Conservation (phyloP, 1,140 invertebrate genomes). For the Macrostomum lignano region DNA sequence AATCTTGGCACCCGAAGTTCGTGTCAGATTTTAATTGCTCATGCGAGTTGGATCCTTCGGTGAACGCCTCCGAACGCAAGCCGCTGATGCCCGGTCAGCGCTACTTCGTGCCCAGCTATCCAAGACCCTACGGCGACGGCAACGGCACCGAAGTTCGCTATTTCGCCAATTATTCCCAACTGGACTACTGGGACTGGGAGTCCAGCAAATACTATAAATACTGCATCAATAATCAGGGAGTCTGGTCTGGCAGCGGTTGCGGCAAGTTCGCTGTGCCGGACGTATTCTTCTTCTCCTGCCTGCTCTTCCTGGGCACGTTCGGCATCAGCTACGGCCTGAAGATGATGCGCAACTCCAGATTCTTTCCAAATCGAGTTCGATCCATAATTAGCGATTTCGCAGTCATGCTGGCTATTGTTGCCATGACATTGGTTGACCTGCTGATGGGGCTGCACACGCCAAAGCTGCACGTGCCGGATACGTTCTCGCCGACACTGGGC, state of each 20-base stretch:
- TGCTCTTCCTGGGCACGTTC: constrained; percentile 76
- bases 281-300: constrained; percentile 76
- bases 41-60: no score
- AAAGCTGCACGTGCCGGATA: constrained; percentile 21
- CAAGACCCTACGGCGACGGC: no score
- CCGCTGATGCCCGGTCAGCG: no score
- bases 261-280: constrained; percentile 42
- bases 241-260: constrained; percentile 9
- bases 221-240: constrained; percentile 8
- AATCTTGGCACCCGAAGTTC: no score
- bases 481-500: constrained; percentile 30
- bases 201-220: not conserved
- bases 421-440: constrained; percentile 20
- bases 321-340: constrained; percentile 57
- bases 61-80: no score
- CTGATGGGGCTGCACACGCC: constrained; percentile 23
- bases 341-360: constrained; percentile 64
- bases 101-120: no score
- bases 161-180: no score
- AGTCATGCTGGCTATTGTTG: constrained; percentile 28
- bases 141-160: no score
- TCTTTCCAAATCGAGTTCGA: constrained; percentile 42
- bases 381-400: constrained; percentile 27
- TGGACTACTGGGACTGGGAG: no score
- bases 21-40: no score